Base-by-base conservation (phyloP, 2,797 vertebrate species). In the Neoniphon sammara region DNA sequence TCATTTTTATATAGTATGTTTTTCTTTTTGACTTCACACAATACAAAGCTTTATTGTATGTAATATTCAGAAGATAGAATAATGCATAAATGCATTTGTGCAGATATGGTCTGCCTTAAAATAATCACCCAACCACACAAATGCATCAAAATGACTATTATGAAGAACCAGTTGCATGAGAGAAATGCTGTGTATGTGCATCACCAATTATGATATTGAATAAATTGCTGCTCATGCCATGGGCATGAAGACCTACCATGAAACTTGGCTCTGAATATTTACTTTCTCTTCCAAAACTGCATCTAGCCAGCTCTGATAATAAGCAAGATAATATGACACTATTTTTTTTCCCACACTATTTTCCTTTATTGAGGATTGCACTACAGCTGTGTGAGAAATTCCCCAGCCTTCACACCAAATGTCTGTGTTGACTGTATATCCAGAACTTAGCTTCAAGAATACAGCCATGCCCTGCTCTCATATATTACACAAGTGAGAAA, bases 361-460 rank as follows among this genome's bases (percentile, higher is more conserved):
- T 44, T 44, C 42, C 62, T 73, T 73, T 50, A 69, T 77, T 73
- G 77, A 56, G 68, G 69, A 64, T 56, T 39, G 34, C 21, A 25
- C 62, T 62, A 70, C 82, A 82, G 78, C 76, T 80, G 78, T 75
- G 70, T 63, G 42, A 15, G 42, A 44, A 44, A 44, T 77, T 83
- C 66, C 76, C 80, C 63, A 66, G 61, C 50, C 81, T 59, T 74
- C 49, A 42, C 54, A 49, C 78, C 84, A 81, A 78, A 85, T 82
- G 82, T 83, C 69, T 67, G 73, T 42, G 65, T 79, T 59, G 31
- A 34, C 31, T 34, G 31, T 61, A 70, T 53, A 68, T 74, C 69
- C 59, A 82, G 23, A 36, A 64, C 47, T 66, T 72, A 36, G 47
- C 60, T 69, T 88, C 56, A 75, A 70, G 80, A 68, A 55, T 50